Conservation (phyloP, 2,888 invertebrate genomes). For the Thyatira batis region DNA sequence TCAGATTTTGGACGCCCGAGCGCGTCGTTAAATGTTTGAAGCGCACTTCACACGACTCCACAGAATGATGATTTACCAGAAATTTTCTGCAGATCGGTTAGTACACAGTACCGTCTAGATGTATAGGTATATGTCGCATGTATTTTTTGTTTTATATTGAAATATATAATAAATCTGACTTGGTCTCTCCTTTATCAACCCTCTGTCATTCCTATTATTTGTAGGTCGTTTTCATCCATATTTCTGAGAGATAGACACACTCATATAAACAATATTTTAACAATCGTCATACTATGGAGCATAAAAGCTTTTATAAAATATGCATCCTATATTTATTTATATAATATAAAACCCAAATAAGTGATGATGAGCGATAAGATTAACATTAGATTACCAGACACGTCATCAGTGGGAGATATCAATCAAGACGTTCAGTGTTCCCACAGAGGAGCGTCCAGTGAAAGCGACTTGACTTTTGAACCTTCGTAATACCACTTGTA, state of each 20-base stretch:
- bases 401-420: background rate
- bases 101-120: background rate
- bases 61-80: conserved; percentile 1
- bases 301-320: too few species aligned
- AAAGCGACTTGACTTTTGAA: conserved; percentile 35
- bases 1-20: conserved; percentile 28
- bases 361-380: background rate
- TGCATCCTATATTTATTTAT: too few species aligned
- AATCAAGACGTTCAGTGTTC: conserved; percentile 14
- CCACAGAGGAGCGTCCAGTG: conserved; percentile 18
- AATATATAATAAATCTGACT: background rate
- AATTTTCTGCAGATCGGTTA: background rate
- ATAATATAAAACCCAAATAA: background rate
- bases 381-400: background rate
- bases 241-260: too few species aligned
- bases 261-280: background rate
- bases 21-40: conserved; percentile 4
- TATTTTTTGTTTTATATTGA: background rate
- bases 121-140: background rate
- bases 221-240: too few species aligned
- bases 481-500: conserved; percentile 5
- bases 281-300: background rate
- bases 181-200: background rate
- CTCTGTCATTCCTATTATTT: background rate
- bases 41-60: background rate